A percentile compares a stretch with the other conserved stretches of the same genome.
phyloP scores from a whole-genome alignment of 2,888 invertebrate species.

The Entomobrya multifasciata region DNA sequence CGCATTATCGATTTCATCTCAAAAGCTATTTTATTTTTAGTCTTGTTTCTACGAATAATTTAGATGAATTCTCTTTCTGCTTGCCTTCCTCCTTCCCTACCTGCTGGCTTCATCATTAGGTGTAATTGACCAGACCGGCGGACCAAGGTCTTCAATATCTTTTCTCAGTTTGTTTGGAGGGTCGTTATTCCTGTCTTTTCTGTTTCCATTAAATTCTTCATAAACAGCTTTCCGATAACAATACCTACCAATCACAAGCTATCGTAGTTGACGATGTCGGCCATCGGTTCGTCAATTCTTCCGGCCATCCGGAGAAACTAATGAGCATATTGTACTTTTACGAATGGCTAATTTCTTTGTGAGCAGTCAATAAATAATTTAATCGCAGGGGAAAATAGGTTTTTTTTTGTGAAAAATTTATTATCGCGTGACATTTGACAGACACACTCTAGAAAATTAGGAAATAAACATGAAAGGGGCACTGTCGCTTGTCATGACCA shows the following conservation, averaged over 20 bases:
- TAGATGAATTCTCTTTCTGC: no score
- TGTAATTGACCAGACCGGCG: no score
- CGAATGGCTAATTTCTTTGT: constrained; percentile 26
- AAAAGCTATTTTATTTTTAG: no score
- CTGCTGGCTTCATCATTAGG: no score
- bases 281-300: neutral
- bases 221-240: no score
- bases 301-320: neutral
- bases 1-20: no score
- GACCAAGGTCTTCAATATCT: neutral
- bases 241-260: no score
- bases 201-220: no score
- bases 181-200: no score
- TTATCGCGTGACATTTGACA: constrained; percentile 16
- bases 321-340: neutral
- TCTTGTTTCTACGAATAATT: no score
- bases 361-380: neutral
- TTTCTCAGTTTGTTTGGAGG: neutral
- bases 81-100: no score
- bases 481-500: neutral
- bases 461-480: constrained; percentile 2
- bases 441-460: constrained; percentile 19
- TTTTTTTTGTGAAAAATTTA: neutral
- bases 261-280: neutral
- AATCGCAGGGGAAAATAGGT: neutral